These are phyloP conservation scores for Ispidina picta DNA, from an alignment of 2,797 vertebrate species.

Conservation along the genomic window DNA sequence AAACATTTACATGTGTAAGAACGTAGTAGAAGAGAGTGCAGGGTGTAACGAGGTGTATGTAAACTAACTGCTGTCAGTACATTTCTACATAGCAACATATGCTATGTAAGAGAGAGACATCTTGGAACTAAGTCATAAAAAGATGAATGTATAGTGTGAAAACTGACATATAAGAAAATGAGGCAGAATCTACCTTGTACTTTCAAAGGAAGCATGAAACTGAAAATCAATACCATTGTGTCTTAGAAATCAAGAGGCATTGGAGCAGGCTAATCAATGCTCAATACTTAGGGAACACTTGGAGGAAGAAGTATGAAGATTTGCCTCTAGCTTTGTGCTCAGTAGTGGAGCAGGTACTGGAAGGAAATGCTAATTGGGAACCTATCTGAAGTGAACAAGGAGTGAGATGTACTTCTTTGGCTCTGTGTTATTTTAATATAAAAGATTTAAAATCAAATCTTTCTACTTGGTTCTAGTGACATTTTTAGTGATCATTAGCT, in stretches of 20 bases:
- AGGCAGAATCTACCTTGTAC: neutral
- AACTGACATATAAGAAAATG: neutral
- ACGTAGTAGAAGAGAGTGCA: neutral
- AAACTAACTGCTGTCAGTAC: neutral
- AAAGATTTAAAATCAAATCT: neutral
- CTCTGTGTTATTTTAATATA: neutral
- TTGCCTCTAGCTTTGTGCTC: neutral
- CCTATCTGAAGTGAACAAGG: neutral
- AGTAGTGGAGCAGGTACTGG: neutral
- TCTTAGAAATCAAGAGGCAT: neutral
- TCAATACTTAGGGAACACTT: neutral
- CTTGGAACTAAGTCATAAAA: neutral
- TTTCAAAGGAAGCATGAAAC: neutral
- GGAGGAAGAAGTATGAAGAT: neutral
- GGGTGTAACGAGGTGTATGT: neutral
- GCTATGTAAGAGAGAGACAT: neutral
- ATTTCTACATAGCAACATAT: neutral
- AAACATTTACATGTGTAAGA: neutral
- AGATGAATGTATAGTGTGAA: neutral
- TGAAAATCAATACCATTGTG: neutral
- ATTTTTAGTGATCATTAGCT: neutral
- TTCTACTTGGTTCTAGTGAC: neutral
- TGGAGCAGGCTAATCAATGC: neutral
- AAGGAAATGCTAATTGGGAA: neutral
- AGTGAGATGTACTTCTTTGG: neutral